These are phyloP conservation scores for Eumaeus atala DNA, from an alignment of 1,140 invertebrate species.

Conservation along the genomic window DNA sequence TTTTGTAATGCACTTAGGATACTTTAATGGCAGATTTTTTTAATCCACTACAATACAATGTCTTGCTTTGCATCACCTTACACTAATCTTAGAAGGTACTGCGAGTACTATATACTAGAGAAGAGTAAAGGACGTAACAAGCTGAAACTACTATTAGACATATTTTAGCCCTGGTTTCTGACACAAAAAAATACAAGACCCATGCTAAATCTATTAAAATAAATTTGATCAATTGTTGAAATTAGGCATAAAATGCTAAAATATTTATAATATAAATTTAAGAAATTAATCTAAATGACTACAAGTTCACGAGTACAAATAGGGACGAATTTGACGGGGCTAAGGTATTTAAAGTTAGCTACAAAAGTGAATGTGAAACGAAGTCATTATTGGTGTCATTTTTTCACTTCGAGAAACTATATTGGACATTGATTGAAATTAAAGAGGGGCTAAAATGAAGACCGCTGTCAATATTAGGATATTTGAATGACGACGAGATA, in stretches of 20 bases:
- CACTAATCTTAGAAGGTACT: too few relatives aligned
- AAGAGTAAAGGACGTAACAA: background rate
- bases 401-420: too few relatives aligned
- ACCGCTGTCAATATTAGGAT: too few relatives aligned
- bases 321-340: slow-evolving; percentile 47
- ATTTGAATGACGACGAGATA: too few relatives aligned
- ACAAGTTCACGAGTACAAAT: slow-evolving; percentile 14
- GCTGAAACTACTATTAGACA: background rate
- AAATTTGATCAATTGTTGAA: background rate
- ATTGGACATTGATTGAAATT: too few relatives aligned
- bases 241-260: background rate
- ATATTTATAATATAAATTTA: background rate
- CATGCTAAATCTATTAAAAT: background rate
- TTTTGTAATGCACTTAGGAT: too few relatives aligned
- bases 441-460: too few relatives aligned
- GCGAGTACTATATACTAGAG: background rate
- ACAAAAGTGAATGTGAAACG: background rate
- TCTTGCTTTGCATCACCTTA: slow-evolving; percentile 10
- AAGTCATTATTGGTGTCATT: too few relatives aligned
- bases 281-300: background rate
- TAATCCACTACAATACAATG: background rate
- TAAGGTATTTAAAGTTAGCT: slow-evolving; percentile 23
- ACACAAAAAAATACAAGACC: background rate
- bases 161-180: slow-evolving; percentile 1
- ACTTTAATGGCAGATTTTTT: background rate